A percentile compares a stretch with the other conserved stretches of the same genome.
Evolutionary conservation across 2,113 vertebrate species (phyloP).

Genomic region (Calidris pygmaea): DNA sequence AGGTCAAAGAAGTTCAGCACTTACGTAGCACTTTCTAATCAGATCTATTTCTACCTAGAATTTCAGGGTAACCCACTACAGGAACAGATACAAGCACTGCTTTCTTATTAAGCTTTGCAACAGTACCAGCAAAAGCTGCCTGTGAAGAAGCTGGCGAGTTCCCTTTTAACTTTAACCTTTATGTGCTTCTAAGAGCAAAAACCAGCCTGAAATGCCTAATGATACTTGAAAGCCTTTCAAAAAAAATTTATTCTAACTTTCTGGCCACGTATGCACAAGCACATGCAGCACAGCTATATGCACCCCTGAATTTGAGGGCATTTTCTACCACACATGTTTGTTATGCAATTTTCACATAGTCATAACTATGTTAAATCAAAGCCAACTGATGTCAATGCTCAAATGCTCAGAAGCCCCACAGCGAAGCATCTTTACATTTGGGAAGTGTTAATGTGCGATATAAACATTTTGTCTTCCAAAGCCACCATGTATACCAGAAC

Average conservation of each 20-base stretch:
- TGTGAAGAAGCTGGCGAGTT: neutral
- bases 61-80: neutral
- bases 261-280: no score
- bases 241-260: neutral
- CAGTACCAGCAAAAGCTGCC: neutral
- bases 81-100: neutral
- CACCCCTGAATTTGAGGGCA: neutral
- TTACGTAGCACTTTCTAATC: neutral
- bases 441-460: conserved; percentile 29
- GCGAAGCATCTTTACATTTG: neutral
- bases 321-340: neutral
- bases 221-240: neutral
- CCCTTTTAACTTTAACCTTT: neutral
- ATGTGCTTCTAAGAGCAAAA: neutral
- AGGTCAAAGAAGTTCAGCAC: neutral
- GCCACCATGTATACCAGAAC: neutral
- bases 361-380: conserved; percentile 10
- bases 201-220: neutral
- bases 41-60: neutral
- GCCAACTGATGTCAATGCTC: neutral
- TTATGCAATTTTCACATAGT: neutral
- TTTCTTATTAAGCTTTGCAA: neutral
- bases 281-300: neutral
- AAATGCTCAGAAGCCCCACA: neutral
- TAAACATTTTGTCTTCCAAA: conserved; percentile 35